Base-by-base conservation (phyloP, 2,888 invertebrate species). In the Meiosimyza platycephala region DNA sequence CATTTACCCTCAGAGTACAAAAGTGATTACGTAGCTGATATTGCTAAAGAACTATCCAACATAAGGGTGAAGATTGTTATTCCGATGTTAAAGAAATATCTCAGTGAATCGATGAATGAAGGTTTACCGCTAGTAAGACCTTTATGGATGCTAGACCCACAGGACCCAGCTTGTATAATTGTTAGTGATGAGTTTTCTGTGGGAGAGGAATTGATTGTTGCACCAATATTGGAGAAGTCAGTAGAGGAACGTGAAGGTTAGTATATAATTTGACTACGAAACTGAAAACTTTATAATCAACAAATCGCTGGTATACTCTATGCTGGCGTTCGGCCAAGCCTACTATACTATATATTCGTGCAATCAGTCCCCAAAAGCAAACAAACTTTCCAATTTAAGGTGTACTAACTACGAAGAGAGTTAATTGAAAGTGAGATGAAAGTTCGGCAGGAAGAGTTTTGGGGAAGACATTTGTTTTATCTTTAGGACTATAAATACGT, bases 1-100 rank as follows among this genome's bases (percentile, higher is more conserved):
- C 93, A 95, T 82, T 88, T 96, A 57, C 98, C 98, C 0, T 95
- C 94, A 84, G 94, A 94, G 83, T 97, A 96, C 81, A 94, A 93
- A 47, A 93, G 94, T 81, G 92, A 93, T 59, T 89, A 90, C 62
- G 92, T 95, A 0, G 88, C 94, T 13, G 93, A 94, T 72, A 91
- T 94, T 85, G 94, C 94, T 0, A 94, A 92, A 82, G 91, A 90
- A 82, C 89, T 94, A 81, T 93, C 94, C 0, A 87, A 90, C 3
- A 88, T 94, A n/a, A 89, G 96, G 18, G 92, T 93, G 80, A 93
- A 92, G 83, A 90, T 90, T 77, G 94, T 95, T 1, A 93, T 94
- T 9, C 94, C 94, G 0, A 88, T 93, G 47, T 88, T 97, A 33
- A 91, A 93, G 78, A 93, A 93, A 79, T 94, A 93, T 84, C 92